Percentiles rank a stretch among this genome's conserved stretches.
These are phyloP conservation scores for Chanos chanos DNA, from an alignment of 2,797 vertebrate genomes.

Conservation along the genomic window DNA sequence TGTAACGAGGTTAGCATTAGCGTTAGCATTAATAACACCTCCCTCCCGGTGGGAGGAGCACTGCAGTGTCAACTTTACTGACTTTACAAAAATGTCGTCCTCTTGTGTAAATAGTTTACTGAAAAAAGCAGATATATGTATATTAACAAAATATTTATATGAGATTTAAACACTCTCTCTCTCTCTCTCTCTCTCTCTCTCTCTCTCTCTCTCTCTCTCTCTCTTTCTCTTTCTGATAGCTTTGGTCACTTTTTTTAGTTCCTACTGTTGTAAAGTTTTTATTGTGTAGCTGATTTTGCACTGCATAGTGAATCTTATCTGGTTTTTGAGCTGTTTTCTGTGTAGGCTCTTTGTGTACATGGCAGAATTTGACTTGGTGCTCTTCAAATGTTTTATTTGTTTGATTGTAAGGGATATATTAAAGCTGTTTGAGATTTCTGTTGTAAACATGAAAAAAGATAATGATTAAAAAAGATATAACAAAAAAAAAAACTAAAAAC, in stretches of 20 bases:
- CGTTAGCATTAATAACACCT: no score
- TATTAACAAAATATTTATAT: slow-evolving; percentile 74
- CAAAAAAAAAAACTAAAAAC: slow-evolving; percentile 48
- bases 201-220: no score
- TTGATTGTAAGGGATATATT: slow-evolving; percentile 38
- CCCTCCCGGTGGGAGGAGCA: no score
- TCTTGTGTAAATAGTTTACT: slow-evolving; percentile 74
- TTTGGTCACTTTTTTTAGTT: slow-evolving; percentile 65
- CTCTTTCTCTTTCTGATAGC: no score
- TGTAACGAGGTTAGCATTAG: no score
- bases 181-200: no score
- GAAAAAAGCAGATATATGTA: slow-evolving; percentile 67
- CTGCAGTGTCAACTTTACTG: slow-evolving; percentile 46
- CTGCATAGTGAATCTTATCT: slow-evolving; percentile 57
- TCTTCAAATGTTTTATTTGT: slow-evolving; percentile 43
- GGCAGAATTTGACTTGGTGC: slow-evolving; percentile 52
- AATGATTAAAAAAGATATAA: no score
- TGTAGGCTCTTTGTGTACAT: slow-evolving; percentile 57
- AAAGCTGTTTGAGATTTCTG: slow-evolving; percentile 40
- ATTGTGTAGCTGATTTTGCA: slow-evolving; percentile 67
- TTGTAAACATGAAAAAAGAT: slow-evolving; percentile 19
- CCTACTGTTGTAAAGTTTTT: slow-evolving; percentile 57
- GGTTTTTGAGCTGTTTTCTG: slow-evolving; percentile 60
- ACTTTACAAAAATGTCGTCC: slow-evolving; percentile 53
- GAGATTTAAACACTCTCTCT: slow-evolving; percentile 69